Evolutionary conservation across 2,888 invertebrate species (phyloP).

Genomic region (Taenaris catops): DNA sequence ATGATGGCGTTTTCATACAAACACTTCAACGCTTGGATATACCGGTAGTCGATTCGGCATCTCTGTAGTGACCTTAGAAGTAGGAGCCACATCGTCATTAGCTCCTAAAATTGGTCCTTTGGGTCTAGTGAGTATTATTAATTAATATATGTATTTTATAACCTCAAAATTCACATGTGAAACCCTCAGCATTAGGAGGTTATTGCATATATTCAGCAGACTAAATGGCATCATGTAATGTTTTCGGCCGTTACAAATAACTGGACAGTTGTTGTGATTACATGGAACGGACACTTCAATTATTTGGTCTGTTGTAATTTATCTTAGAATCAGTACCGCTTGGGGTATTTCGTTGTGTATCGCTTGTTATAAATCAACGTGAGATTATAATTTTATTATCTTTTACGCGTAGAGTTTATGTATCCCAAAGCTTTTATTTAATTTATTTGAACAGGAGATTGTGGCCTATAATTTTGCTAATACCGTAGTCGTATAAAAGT

Average conservation of each 20-base stretch:
- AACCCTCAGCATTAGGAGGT: too few relatives aligned
- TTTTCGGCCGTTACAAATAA: constrained; percentile 55
- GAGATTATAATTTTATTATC: constrained; percentile 7
- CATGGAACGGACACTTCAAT: constrained; percentile 47
- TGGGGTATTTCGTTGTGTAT: constrained; percentile 4
- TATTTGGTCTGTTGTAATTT: constrained; percentile 47
- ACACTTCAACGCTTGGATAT: too few relatives aligned
- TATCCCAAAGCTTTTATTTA: too few relatives aligned
- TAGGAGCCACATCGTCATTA: constrained; percentile 98
- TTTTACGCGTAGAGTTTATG: too few relatives aligned
- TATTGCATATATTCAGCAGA: too few relatives aligned
- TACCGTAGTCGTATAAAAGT: too few relatives aligned
- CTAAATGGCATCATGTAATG: constrained; percentile 46
- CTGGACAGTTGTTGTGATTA: constrained; percentile 56
- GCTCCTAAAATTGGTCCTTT: constrained; percentile 99
- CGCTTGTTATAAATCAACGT: constrained; percentile 16
- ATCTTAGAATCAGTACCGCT: constrained; percentile 26
- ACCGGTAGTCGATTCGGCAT: too few relatives aligned
- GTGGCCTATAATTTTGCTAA: background rate
- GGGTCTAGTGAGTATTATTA: constrained; percentile 90
- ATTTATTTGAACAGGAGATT: too few relatives aligned
- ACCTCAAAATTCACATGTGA: too few relatives aligned
- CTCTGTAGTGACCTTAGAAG: too few relatives aligned
- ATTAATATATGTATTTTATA: too few relatives aligned
- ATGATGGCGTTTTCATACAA: too few relatives aligned